Conservation (phyloP, 37 sponge, comb jelly and placozoan species). For the Geodia barretti region DNA sequence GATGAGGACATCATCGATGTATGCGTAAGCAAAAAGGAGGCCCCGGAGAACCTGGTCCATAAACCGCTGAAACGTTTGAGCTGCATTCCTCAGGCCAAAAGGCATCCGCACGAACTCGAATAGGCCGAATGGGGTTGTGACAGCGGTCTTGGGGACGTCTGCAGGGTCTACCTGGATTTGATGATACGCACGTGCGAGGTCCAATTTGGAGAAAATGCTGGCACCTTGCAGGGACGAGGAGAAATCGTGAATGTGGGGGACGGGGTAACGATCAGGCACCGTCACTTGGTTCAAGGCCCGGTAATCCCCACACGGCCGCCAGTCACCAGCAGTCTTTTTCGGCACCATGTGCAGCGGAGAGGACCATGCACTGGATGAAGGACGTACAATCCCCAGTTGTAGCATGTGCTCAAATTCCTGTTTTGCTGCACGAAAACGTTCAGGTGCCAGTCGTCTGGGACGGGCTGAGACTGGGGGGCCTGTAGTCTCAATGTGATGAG, state of each 20-base stretch:
- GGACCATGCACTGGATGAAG: slow-evolving; percentile 69
- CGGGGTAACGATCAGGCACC: slow-evolving; percentile 62
- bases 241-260: slow-evolving; percentile 74
- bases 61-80: slow-evolving; percentile 60
- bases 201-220: slow-evolving; percentile 62
- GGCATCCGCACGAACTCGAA: slow-evolving; percentile 56
- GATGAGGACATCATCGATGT: slow-evolving; percentile 56
- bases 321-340: slow-evolving; percentile 48
- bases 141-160: slow-evolving; percentile 65
- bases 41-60: slow-evolving; percentile 70
- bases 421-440: slow-evolving; percentile 49
- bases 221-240: slow-evolving; percentile 45
- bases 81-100: slow-evolving; percentile 61
- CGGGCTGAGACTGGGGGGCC: slow-evolving; percentile 71
- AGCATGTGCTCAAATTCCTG: slow-evolving; percentile 77
- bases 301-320: slow-evolving; percentile 82
- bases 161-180: slow-evolving; percentile 55
- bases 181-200: slow-evolving; percentile 57
- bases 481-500: slow-evolving; percentile 66
- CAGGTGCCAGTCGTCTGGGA: slow-evolving; percentile 61
- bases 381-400: slow-evolving; percentile 66
- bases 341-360: slow-evolving; percentile 77
- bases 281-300: slow-evolving; percentile 66
- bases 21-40: slow-evolving; percentile 32
- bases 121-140: slow-evolving; percentile 66